Evolutionary conservation across 2,888 invertebrate genomes (phyloP).

Genomic region (Subacronicta megacephala): DNA sequence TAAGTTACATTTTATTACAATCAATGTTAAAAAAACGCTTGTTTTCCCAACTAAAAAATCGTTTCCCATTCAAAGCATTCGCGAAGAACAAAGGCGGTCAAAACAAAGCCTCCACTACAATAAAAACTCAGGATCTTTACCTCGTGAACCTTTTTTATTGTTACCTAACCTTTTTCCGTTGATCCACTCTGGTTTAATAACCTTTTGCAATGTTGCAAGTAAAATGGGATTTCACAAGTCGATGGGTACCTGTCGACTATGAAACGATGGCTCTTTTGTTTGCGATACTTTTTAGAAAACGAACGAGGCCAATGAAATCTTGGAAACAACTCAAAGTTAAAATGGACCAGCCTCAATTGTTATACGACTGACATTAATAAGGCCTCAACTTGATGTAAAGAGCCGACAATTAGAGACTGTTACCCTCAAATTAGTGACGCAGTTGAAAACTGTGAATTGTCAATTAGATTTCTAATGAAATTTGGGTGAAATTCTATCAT

Average conservation of each 20-base stretch:
- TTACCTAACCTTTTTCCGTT: slow-evolving; percentile 80
- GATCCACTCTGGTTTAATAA: slow-evolving; percentile 81
- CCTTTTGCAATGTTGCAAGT: slow-evolving; percentile 67
- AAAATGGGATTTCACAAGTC: slow-evolving; percentile 65
- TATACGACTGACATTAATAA: slow-evolving; percentile 34
- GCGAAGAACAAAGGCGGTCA: slow-evolving; percentile 71
- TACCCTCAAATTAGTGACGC: slow-evolving; percentile 22
- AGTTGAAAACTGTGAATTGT: slow-evolving; percentile 33
- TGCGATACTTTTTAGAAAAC: slow-evolving; percentile 34
- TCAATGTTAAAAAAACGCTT: slow-evolving; percentile 63
- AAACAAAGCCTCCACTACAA: slow-evolving; percentile 76
- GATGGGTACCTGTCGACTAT: slow-evolving; percentile 39
- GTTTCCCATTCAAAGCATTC: slow-evolving; percentile 72
- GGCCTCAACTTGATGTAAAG: slow-evolving; percentile 19
- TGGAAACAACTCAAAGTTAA: slow-evolving; percentile 2
- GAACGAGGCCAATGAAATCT: not conserved
- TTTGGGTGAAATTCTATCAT: slow-evolving; percentile 36
- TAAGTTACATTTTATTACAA: slow-evolving; percentile 51
- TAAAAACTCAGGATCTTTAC: slow-evolving; percentile 75
- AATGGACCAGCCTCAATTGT: slow-evolving; percentile 11
- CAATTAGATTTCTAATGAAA: slow-evolving; percentile 35
- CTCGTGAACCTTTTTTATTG: slow-evolving; percentile 78
- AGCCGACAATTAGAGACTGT: slow-evolving; percentile 29
- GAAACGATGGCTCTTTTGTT: slow-evolving; percentile 40
- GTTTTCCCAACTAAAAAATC: slow-evolving; percentile 78